These are phyloP conservation scores for Cetonia aurata DNA, from an alignment of 2,888 invertebrate species.

Conservation along the genomic window DNA sequence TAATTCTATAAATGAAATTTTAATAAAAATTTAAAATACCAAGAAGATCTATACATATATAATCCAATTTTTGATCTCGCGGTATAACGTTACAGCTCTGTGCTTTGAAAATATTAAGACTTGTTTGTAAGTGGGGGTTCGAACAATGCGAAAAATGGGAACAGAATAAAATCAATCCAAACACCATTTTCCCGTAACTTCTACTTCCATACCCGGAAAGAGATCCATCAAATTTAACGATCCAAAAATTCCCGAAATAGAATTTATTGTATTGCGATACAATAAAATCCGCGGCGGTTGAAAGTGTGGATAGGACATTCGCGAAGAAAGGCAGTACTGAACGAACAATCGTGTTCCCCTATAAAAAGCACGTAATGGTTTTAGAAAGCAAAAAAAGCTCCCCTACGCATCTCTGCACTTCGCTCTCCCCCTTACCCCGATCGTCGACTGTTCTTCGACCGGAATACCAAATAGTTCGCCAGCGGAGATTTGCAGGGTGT, in stretches of 20 bases:
- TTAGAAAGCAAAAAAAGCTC: conserved; percentile 12
- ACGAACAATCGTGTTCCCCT: conserved; percentile 31
- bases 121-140: no score
- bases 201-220: neutral
- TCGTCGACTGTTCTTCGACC: conserved; percentile 2
- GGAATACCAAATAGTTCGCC: conserved; percentile 23
- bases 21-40: no score
- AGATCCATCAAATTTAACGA: conserved; percentile 32
- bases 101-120: no score
- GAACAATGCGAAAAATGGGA: no score
- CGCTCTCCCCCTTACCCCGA: conserved; percentile 9
- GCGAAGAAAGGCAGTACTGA: neutral
- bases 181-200: no score
- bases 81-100: no score
- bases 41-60: no score
- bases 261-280: conserved; percentile 30
- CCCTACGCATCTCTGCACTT: conserved; percentile 28
- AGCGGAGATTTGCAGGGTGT: neutral
- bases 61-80: no score
- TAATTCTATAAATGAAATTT: no score
- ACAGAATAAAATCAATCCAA: no score
- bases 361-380: conserved; percentile 27
- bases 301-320: conserved; percentile 1
- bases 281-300: conserved; percentile 15
- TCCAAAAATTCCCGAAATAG: conserved; percentile 25